A percentile compares a stretch with the other conserved stretches of the same genome.
Evolutionary conservation across 35 echinoderm and acorn worm genomes (phyloP).

Genomic region (Holothuria glaberrima): DNA sequence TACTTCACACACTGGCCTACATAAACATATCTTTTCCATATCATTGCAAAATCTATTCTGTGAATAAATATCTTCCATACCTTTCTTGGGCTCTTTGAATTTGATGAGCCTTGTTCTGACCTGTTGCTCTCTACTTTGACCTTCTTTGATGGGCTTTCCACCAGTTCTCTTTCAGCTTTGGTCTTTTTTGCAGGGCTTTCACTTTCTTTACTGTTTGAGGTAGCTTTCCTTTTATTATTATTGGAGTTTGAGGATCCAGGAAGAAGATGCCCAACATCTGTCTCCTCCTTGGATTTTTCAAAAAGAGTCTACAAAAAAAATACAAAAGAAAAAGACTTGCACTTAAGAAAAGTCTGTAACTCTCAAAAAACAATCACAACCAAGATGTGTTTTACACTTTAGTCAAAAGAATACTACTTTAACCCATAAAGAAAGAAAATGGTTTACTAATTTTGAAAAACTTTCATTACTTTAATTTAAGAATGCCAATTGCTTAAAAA

Average conservation of each 20-base stretch:
- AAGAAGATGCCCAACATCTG: conserved; percentile 62
- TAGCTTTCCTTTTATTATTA: conserved; percentile 9
- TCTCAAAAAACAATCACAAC: too few species aligned
- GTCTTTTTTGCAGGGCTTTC: conserved; percentile 72
- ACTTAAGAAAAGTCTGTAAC: too few species aligned
- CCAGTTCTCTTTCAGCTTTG: background rate
- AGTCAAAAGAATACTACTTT: too few species aligned
- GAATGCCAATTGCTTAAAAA: too few species aligned
- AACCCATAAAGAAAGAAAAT: too few species aligned
- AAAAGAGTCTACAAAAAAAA: conserved; percentile 55
- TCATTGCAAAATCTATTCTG: too few species aligned
- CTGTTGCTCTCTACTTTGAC: conserved; percentile 30
- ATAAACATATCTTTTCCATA: too few species aligned
- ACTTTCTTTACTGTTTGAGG: background rate
- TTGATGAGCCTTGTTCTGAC: background rate
- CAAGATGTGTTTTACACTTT: too few species aligned
- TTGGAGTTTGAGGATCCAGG: conserved; percentile 23
- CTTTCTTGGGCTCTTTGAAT: conserved; percentile 49
- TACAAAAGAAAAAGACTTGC: too few species aligned
- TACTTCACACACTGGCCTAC: too few species aligned
- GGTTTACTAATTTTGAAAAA: too few species aligned
- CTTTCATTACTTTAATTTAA: too few species aligned
- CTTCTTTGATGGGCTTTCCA: conserved; percentile 11
- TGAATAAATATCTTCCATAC: background rate
- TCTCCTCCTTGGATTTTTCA: conserved; percentile 88